Base-by-base conservation (phyloP, 2,888 invertebrate genomes). In the Camponotus fellah region DNA sequence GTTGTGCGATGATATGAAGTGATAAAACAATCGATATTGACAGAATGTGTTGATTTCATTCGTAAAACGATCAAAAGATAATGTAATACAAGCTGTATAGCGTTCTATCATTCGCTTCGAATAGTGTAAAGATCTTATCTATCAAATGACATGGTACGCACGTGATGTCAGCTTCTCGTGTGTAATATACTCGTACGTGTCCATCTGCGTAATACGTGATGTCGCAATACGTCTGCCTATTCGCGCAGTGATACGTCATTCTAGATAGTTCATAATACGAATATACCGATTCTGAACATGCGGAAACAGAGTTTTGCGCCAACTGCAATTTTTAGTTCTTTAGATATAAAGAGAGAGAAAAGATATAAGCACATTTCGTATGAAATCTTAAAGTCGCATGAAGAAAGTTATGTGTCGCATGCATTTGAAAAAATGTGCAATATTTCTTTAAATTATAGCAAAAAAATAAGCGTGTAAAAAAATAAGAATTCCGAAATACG, bases 101-200 rank as follows among this genome's bases (percentile, higher is more conserved):
- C 17, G 2, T 37, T 17, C 60, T 79, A 79, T 72, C 71, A 46
- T 72, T 79, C 49, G 53, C 66, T 66, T 40, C 46, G 60, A 21
- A 9, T 37, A 34, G 71, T 72, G 21, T 71, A 80, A 80, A 26
- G 72, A 80, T 80, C 79, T 72, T 80, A 80, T 79, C 79, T 71
- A 60, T 72, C 79, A 80, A 80, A 80, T 80, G 79, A 72, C 79
- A 56, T 34, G 21, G 21, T 71, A 71, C 26, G 79, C 72, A 46
- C 72, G 79, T 71, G 71, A 71, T 60, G 79, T 72, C 72, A 72
- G 46, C 46, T 37, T 72, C 79, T 72, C 72, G 17, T 43, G 49
- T 72, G 79, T 49, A 72, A 80, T 80, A 80, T 62, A 80, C 72
- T 72, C 79, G 72, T 60, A 60, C 79, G 72, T 80, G 72, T 80